Percentiles rank a stretch among this genome's conserved stretches.
phyloP scores from a whole-genome alignment of 2,113 vertebrate genomes.

The Stegostoma tigrinum region DNA sequence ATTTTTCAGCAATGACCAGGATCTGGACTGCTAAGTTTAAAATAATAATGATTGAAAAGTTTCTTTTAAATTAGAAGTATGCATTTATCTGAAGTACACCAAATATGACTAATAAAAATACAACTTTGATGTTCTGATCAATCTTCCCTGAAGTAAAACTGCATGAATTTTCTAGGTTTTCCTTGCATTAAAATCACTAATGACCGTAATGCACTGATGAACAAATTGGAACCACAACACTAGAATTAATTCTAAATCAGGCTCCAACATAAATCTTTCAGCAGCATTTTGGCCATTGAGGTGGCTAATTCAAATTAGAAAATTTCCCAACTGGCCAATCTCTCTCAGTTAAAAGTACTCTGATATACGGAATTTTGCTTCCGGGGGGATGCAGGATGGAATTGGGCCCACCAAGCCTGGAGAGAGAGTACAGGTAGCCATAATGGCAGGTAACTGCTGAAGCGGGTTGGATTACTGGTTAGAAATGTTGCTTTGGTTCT shows the following conservation, averaged over 20 bases:
- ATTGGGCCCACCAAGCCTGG: too few relatives aligned
- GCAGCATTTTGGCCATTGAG: neutral
- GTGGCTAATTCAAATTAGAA: too few relatives aligned
- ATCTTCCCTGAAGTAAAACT: neutral
- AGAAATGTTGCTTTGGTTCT: too few relatives aligned
- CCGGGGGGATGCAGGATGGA: too few relatives aligned
- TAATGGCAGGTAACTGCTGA: too few relatives aligned
- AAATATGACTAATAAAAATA: neutral
- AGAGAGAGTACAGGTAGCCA: too few relatives aligned
- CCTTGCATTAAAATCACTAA: neutral
- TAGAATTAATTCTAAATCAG: neutral
- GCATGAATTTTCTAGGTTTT: neutral
- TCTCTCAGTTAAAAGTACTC: too few relatives aligned
- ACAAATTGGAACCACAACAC: neutral
- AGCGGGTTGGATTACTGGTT: too few relatives aligned
- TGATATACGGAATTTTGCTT: too few relatives aligned
- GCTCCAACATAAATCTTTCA: neutral
- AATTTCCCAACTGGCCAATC: too few relatives aligned
- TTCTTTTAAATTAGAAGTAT: neutral
- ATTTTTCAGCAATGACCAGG: too few relatives aligned
- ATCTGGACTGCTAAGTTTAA: neutral
- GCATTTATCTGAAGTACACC: neutral
- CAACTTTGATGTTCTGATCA: neutral
- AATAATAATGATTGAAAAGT: neutral
- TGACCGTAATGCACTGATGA: neutral